These are phyloP conservation scores for Amyelois transitella DNA, from an alignment of 1,140 invertebrate genomes.

Conservation along the genomic window DNA sequence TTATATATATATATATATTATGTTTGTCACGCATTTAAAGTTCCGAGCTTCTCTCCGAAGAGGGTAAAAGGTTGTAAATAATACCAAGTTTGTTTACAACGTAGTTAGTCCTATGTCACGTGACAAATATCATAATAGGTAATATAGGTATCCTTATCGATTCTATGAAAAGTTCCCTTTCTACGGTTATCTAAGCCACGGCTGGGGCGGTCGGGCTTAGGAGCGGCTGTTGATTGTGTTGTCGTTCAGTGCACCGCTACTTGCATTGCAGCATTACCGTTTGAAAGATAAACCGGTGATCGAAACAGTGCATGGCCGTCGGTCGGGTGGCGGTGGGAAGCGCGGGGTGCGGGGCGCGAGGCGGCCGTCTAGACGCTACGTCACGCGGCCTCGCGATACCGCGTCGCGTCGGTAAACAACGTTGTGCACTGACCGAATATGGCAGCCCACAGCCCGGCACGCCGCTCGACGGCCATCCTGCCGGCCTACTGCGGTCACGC, in stretches of 20 bases:
- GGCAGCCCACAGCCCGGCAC: slow-evolving; percentile 45
- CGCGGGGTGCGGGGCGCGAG: slow-evolving; percentile 21
- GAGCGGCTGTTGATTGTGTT: slow-evolving; percentile 17
- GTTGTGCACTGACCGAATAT: slow-evolving; percentile 72
- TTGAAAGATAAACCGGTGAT: slow-evolving; percentile 67
- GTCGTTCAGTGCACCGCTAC: slow-evolving; percentile 38
- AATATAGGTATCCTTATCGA: no score
- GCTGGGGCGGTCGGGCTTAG: not conserved
- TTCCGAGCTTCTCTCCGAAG: no score
- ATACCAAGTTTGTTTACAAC: no score
- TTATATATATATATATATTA: no score
- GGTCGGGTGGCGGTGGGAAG: slow-evolving; percentile 22
- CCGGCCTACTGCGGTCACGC: slow-evolving; percentile 21
- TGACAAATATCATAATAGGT: no score
- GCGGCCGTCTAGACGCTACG: slow-evolving; percentile 69
- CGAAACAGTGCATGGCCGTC: slow-evolving; percentile 47
- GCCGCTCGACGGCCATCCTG: slow-evolving; percentile 40
- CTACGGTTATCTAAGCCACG: no score
- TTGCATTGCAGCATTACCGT: slow-evolving; percentile 65
- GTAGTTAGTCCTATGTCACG: no score
- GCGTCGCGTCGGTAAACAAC: slow-evolving; percentile 69
- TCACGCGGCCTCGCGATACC: slow-evolving; percentile 70
- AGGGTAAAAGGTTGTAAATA: no score
- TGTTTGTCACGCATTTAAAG: no score
- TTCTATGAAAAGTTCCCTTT: no score